These are phyloP conservation scores for Odontocolon sp. DNA, from an alignment of 2,888 invertebrate species.

Conservation along the genomic window DNA sequence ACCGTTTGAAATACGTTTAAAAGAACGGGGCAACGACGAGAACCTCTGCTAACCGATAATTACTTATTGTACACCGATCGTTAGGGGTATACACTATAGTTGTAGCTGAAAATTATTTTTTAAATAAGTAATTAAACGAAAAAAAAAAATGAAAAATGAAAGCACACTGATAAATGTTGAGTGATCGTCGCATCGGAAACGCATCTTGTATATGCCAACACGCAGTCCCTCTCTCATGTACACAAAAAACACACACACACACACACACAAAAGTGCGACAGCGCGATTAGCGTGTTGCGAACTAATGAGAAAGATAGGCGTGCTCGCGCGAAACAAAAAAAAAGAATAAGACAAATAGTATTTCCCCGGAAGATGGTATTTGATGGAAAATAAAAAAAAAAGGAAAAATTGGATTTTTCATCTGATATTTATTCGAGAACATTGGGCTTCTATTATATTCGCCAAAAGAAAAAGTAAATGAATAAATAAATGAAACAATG, in stretches of 20 bases:
- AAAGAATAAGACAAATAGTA: conserved; percentile 22
- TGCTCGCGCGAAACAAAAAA: conserved; percentile 62
- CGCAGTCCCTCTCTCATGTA: conserved; percentile 36
- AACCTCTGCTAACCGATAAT: conserved; percentile 44
- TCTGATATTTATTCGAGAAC: conserved; percentile 48
- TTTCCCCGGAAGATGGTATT: conserved; percentile 31
- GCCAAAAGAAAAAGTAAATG: conserved; percentile 44
- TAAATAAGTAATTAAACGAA: conserved; percentile 46
- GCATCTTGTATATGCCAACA: conserved; percentile 39
- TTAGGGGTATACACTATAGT: conserved; percentile 52
- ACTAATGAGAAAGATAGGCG: conserved; percentile 76
- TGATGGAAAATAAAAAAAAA: conserved; percentile 16
- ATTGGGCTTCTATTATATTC: conserved; percentile 58
- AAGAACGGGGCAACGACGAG: conserved; percentile 47
- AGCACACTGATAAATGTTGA: conserved; percentile 24
- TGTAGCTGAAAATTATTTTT: conserved; percentile 63
- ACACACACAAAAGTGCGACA: conserved; percentile 52
- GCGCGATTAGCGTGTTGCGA: conserved; percentile 68
- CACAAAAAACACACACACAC: conserved; percentile 43
- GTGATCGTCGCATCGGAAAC: conserved; percentile 28
- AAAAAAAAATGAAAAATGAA: conserved; percentile 41
- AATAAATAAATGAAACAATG: conserved; percentile 32
- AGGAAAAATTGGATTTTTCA: conserved; percentile 36
- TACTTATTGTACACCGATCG: conserved; percentile 49
- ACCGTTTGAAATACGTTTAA: conserved; percentile 37